These are phyloP conservation scores for Drosophila fuyamai DNA, from an alignment of 1,140 invertebrate genomes.

Conservation along the genomic window DNA sequence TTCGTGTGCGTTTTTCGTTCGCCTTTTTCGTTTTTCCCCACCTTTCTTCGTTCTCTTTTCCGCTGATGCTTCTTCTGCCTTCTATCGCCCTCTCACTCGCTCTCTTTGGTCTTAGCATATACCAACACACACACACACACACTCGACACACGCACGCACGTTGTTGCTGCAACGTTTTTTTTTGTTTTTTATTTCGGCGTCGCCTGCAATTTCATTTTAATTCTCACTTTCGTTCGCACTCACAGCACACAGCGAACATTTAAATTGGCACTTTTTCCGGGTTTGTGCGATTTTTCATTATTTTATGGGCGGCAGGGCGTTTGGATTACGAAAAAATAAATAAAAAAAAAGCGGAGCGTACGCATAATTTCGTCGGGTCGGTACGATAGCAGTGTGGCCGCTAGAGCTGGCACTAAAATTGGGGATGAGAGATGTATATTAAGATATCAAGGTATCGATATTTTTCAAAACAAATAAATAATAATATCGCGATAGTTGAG, in stretches of 20 bases:
- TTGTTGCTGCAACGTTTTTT: slow-evolving; percentile 66
- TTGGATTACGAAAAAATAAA: slow-evolving; percentile 73
- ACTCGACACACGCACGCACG: slow-evolving; percentile 49
- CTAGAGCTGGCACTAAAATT: background rate
- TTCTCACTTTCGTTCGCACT: slow-evolving; percentile 12
- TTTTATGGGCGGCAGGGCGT: slow-evolving; percentile 34
- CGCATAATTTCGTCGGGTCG: slow-evolving; percentile 45
- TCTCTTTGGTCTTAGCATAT: slow-evolving; percentile 35
- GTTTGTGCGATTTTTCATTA: slow-evolving; percentile 59
- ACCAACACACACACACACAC: slow-evolving; percentile 30
- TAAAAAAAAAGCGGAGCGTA: slow-evolving; percentile 64
- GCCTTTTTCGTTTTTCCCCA: slow-evolving; percentile 53
- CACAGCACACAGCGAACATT: slow-evolving; percentile 41
- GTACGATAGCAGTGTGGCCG: background rate
- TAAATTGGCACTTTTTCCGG: slow-evolving; percentile 37
- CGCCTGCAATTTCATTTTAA: slow-evolving; percentile 39
- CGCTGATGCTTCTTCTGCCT: slow-evolving; percentile 26
- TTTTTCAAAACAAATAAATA: no score
- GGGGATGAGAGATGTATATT: background rate
- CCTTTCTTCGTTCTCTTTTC: slow-evolving; percentile 30
- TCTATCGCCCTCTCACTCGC: slow-evolving; percentile 24
- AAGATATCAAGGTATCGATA: no score
- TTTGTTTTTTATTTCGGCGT: slow-evolving; percentile 50
- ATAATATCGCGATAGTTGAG: no score
- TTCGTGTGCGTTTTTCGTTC: slow-evolving; percentile 56